phyloP scores from a whole-genome alignment of 2,797 vertebrate genomes.

The Typhlichthys subterraneus region DNA sequence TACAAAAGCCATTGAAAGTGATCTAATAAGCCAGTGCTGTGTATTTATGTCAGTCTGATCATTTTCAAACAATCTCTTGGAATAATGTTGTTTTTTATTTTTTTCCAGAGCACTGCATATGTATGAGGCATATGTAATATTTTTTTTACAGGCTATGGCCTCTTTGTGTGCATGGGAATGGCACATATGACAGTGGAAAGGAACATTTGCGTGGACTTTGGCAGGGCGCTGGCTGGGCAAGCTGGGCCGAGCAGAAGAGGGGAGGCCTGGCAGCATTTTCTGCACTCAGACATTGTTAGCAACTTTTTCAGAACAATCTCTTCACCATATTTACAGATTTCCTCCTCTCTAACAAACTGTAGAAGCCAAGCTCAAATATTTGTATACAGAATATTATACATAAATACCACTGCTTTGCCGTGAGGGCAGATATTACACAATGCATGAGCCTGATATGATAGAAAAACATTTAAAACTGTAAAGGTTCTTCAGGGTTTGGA shows the following conservation, averaged over 20 bases:
- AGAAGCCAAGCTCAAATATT: background rate
- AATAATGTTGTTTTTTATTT: conserved; percentile 19
- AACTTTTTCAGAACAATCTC: conserved; percentile 31
- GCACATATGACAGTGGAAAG: conserved; percentile 93
- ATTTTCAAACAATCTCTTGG: too few relatives aligned
- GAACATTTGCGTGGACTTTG: conserved; percentile 89
- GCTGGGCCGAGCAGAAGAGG: conserved; percentile 55
- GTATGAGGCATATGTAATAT: conserved; percentile 70
- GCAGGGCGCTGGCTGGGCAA: conserved; percentile 77
- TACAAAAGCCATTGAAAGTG: background rate
- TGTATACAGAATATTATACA: too few relatives aligned
- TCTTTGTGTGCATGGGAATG: conserved; percentile 80
- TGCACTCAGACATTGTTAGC: conserved; percentile 46
- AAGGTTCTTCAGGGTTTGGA: too few relatives aligned
- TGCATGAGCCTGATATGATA: too few relatives aligned
- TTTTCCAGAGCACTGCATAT: conserved; percentile 47
- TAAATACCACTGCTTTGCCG: too few relatives aligned
- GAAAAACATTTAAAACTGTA: too few relatives aligned
- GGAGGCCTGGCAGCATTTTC: conserved; percentile 38
- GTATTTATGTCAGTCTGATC: conserved; percentile 16
- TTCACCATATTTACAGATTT: background rate
- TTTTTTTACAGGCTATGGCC: conserved; percentile 79
- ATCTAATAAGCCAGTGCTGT: background rate
- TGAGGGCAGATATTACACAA: too few relatives aligned
- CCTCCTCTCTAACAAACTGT: too few relatives aligned